Percentiles rank a stretch among this genome's conserved stretches.
Conservation (phyloP, 2,113 vertebrate genomes). For the Coracopsis vasa region DNA sequence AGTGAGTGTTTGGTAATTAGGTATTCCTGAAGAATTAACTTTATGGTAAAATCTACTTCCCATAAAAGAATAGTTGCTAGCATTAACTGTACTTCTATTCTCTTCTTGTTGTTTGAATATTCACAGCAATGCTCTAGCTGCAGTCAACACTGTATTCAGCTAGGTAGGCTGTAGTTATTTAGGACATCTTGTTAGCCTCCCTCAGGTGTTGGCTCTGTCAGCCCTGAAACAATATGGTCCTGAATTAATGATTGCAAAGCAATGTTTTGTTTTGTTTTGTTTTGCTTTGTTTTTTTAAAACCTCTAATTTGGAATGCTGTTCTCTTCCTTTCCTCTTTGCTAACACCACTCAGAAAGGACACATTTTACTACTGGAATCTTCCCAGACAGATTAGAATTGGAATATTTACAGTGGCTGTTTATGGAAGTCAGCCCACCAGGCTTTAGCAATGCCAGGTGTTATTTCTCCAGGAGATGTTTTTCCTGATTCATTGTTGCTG, state of each 20-base stretch:
- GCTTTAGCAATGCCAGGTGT: not conserved
- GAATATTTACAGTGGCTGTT: not conserved
- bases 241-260: not conserved
- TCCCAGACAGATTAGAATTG: slow-evolving; percentile 20
- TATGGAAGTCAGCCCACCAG: slow-evolving; percentile 16
- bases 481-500: slow-evolving; percentile 31
- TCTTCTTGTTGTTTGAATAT: not conserved
- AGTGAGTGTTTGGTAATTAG: not conserved
- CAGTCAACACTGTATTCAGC: not conserved
- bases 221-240: not conserved
- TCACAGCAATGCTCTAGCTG: not conserved
- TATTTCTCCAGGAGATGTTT: slow-evolving; percentile 31
- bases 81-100: not conserved
- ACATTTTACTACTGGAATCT: slow-evolving; percentile 11
- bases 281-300: not conserved
- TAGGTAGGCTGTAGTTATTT: not conserved
- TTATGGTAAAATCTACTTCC: not conserved
- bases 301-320: not conserved
- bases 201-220: not conserved
- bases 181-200: not conserved
- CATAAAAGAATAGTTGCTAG: not conserved
- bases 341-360: not conserved
- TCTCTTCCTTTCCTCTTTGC: not conserved
- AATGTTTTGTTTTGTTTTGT: not conserved
- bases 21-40: not conserved